phyloP scores from a whole-genome alignment of 2,797 vertebrate species.

The Enteromius treurensis region DNA sequence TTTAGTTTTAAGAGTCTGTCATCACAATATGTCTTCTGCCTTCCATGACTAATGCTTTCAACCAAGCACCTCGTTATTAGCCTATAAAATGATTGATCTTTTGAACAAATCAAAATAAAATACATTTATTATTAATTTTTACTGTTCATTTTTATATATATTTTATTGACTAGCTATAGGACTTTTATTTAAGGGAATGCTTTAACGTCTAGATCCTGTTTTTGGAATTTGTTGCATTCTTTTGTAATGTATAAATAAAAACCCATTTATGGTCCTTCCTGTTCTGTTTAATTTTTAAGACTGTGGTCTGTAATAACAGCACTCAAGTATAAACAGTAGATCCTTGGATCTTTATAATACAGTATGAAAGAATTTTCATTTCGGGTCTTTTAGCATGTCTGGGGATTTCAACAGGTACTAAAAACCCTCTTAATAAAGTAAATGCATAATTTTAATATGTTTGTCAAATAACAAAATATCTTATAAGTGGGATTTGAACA shows the following conservation, averaged over 20 bases:
- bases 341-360: neutral
- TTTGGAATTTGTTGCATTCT: too few species aligned
- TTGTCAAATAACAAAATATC: neutral
- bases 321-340: slow-evolving; percentile 20
- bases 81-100: neutral
- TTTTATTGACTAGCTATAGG: too few species aligned
- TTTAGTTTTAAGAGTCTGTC: neutral
- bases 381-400: slow-evolving; percentile 1
- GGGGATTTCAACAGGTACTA: neutral
- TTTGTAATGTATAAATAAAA: too few species aligned
- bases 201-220: too few species aligned
- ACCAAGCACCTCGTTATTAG: neutral
- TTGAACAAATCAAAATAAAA: neutral
- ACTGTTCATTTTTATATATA: too few species aligned
- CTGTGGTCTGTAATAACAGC: slow-evolving; percentile 31
- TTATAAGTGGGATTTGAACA: neutral
- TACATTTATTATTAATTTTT: neutral
- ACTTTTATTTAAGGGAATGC: too few species aligned
- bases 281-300: neutral
- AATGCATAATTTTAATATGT: neutral
- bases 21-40: neutral
- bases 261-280: neutral
- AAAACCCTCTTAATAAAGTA: neutral
- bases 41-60: neutral
- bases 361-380: slow-evolving; percentile 28